phyloP scores from a whole-genome alignment of 2,888 invertebrate genomes.

The Andrena flavipes region DNA sequence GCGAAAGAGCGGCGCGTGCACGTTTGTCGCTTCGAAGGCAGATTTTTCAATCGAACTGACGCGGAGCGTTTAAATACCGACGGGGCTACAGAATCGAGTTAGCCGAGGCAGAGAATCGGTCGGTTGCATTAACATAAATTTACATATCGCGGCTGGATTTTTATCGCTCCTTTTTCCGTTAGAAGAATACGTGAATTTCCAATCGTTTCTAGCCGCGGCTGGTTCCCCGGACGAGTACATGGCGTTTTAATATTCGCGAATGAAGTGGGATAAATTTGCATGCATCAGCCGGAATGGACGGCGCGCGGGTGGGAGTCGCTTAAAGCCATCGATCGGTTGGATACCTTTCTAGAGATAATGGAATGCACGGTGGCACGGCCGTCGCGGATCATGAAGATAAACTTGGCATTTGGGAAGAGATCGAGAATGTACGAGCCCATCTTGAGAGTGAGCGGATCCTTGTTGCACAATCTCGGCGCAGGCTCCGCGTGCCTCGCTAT shows the following conservation, averaged over 20 bases:
- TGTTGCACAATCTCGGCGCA: slow-evolving; percentile 98
- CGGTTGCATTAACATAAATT: slow-evolving; percentile 28
- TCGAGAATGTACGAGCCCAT: slow-evolving; percentile 97
- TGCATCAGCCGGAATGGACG: slow-evolving; percentile 28
- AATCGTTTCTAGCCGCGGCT: too few species aligned
- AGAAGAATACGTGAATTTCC: slow-evolving; percentile 35
- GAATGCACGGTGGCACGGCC: slow-evolving; percentile 99
- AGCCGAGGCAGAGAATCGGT: not conserved
- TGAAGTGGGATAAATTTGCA: slow-evolving; percentile 50
- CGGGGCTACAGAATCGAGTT: not conserved
- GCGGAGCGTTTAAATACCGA: not conserved
- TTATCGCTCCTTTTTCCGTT: slow-evolving; percentile 2
- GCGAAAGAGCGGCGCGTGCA: not conserved
- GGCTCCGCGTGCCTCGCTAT: slow-evolving; percentile 98
- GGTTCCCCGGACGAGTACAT: slow-evolving; percentile 5
- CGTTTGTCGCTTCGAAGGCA: not conserved
- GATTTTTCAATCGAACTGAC: not conserved
- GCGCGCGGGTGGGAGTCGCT: not conserved
- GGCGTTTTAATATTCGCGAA: slow-evolving; percentile 51
- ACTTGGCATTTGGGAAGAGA: slow-evolving; percentile 98
- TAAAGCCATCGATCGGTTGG: slow-evolving; percentile 42
- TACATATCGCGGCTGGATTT: slow-evolving; percentile 10
- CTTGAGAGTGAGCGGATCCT: slow-evolving; percentile 99
- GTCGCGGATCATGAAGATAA: slow-evolving; percentile 99
- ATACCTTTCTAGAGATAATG: slow-evolving; percentile 96